A percentile compares a stretch with the other conserved stretches of the same genome.
Evolutionary conservation across 1,140 invertebrate species (phyloP).

Genomic region (Anagrus nilaparvatae): DNA sequence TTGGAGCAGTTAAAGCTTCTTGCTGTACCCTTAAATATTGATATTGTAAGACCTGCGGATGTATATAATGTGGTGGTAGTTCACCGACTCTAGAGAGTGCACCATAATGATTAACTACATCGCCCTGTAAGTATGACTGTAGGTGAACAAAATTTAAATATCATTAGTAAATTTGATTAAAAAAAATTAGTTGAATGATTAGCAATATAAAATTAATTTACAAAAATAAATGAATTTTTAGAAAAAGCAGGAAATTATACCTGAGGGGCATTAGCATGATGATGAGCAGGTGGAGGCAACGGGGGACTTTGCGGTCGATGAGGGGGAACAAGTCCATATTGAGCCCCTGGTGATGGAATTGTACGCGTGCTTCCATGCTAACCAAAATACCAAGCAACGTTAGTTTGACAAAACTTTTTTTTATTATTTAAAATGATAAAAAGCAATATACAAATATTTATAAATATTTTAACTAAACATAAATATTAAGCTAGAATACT

Average conservation of each 20-base stretch:
- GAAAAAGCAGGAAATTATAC: constrained; percentile 33
- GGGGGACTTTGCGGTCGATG: constrained; percentile 51
- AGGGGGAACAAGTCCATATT: constrained; percentile 36
- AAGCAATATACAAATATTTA: too few species aligned
- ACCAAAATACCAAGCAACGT: constrained; percentile 32
- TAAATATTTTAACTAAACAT: too few species aligned
- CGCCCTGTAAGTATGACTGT: constrained; percentile 45
- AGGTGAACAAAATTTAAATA: constrained; percentile 2
- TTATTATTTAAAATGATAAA: too few species aligned
- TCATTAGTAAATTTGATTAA: constrained; percentile 3
- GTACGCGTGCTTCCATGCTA: constrained; percentile 38
- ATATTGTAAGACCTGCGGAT: constrained; percentile 57
- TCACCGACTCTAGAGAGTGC: constrained; percentile 29
- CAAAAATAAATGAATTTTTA: background rate
- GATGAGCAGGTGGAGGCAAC: constrained; percentile 62
- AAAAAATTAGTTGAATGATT: background rate
- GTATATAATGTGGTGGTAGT: constrained; percentile 47
- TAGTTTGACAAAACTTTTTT: too few species aligned
- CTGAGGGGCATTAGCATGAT: constrained; percentile 69
- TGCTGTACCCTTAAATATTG: constrained; percentile 61
- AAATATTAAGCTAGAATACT: too few species aligned
- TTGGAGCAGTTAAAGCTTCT: constrained; percentile 45
- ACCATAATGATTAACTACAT: constrained; percentile 42
- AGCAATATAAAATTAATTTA: background rate
- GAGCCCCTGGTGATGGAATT: constrained; percentile 35